Evolutionary conservation across 2,113 vertebrate species (phyloP), one percentile per base, ranked within the genome.

Genomic region (Xiphophorus couchianus): DNA sequence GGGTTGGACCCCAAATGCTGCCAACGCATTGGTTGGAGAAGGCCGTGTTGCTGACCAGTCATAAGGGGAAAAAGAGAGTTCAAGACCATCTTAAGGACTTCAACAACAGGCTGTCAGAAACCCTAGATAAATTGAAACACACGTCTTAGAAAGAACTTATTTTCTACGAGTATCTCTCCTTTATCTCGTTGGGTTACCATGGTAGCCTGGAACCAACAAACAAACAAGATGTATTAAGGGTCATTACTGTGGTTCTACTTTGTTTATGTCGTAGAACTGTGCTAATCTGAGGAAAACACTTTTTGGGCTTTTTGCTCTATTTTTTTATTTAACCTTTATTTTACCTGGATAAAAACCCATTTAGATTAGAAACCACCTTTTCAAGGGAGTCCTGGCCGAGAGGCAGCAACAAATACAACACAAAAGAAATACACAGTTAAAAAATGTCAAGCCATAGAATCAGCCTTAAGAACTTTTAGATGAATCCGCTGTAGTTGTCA

Each of bases 1-100:
- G 87, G 91, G 87, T 83, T 81, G 86, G 81, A 81, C 82, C 80
- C 73, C 67, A 64, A 65, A 69, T 65, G 76, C 67, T 65, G 65
- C 73, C 17, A 44, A 77, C 76, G 82, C 27, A 92, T 92, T 92
- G 90, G 92, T n/a, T 51, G 62, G 62, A 69, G 64, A 78, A 71
- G 83, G 58, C 65, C 70, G 65, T 27, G 44, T 79, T 87, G 71
- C 72, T 51, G 63, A 66, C 89, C 90, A 92, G 87, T 92, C 73
- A 4, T 14, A 67, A 66, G 81, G 71, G 67, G 69, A 48, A 74
- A 82, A 65, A 80, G 72, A 83, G 84, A 76, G 78, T 84, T 88
- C 84, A 86, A 82, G 78, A 83, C 78, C 62, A 84, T 74, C 65
- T 88, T 89, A 84, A 85, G 66, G 79, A 76, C 70, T 74, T 71